These are phyloP conservation scores for Meta bourneti DNA, from an alignment of 2,888 invertebrate genomes.

Conservation along the genomic window DNA sequence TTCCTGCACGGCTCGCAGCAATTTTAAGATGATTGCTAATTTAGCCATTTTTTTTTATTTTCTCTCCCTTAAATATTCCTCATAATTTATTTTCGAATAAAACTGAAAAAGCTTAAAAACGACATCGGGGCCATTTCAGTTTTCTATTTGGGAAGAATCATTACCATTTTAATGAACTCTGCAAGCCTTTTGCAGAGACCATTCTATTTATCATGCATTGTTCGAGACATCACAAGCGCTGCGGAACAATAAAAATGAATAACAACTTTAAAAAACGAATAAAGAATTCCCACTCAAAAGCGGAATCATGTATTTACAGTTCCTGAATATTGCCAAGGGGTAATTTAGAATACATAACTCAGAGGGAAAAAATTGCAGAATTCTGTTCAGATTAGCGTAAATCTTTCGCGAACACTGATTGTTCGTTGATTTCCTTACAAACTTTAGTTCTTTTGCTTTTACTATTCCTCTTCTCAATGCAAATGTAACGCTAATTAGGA, in stretches of 20 bases:
- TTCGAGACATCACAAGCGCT: neutral
- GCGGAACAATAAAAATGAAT: neutral
- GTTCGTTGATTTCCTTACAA: neutral
- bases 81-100: constrained; percentile 34
- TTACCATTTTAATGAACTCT: constrained; percentile 44
- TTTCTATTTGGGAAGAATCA: constrained; percentile 18
- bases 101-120: constrained; percentile 13
- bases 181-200: neutral
- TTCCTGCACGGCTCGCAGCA: neutral
- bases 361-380: neutral
- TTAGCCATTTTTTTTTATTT: neutral
- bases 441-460: neutral
- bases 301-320: constrained; percentile 31
- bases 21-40: neutral
- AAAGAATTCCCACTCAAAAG: constrained; percentile 6
- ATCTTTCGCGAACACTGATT: constrained; percentile 21
- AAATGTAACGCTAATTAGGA: constrained; percentile 21
- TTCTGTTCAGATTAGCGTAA: constrained; percentile 19
- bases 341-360: constrained; percentile 50
- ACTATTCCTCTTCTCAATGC: neutral
- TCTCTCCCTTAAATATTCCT: neutral
- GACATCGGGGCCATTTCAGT: constrained; percentile 11
- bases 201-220: constrained; percentile 17
- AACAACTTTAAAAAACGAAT: neutral
- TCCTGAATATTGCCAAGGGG: constrained; percentile 43